Evolutionary conservation across 2,797 vertebrate species (phyloP), one percentile per base, ranked within the genome.

Genomic region (Liparis tanakae): DNA sequence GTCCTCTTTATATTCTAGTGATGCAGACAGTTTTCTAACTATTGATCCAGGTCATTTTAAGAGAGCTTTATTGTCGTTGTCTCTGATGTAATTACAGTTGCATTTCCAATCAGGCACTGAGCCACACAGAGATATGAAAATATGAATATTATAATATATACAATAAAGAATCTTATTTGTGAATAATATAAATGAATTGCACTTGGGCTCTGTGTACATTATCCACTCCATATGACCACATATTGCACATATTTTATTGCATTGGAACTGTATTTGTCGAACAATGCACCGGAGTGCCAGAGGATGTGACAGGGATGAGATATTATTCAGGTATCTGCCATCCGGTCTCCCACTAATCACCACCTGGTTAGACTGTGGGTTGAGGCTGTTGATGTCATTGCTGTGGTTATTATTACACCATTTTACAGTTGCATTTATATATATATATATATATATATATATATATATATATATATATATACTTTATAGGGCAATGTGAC

Each of bases 261-360:
- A 62, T 60, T 22, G 6, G 25, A 72, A 50, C 34, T 62, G 34
- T 54, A 62, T 53, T 66, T 54, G 13, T 64, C 33, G 2, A 63
- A 33, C 15, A 70, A 67, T 44, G 33, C 51, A 44, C n/a, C 6
- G 33, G 59, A 68, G 30, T 54, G 5, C 22, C 70, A 30, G 50
- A 43, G 25, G 53, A 50, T 59, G 62, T 62, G 56, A 63, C 41
- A 34, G 41, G 25, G 25, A 66, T 50, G 55, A 36, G 63, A 34
- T 63, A 25, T 75, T 55, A 10, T 6, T 55, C 37, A 53, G 41
- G 39, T 71, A 57, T 70, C 30, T 70, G 30, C 6, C 61, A 34
- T 59, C 51, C 48, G 58, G 58, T 72, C 37, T 58, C 46, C 55
- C 30, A 41, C 60, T n/a, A 62, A 73, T 76, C 54, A 18, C 10